These are phyloP conservation scores for Temnothorax unifasciatus DNA, from an alignment of 2,888 invertebrate species.

Conservation along the genomic window DNA sequence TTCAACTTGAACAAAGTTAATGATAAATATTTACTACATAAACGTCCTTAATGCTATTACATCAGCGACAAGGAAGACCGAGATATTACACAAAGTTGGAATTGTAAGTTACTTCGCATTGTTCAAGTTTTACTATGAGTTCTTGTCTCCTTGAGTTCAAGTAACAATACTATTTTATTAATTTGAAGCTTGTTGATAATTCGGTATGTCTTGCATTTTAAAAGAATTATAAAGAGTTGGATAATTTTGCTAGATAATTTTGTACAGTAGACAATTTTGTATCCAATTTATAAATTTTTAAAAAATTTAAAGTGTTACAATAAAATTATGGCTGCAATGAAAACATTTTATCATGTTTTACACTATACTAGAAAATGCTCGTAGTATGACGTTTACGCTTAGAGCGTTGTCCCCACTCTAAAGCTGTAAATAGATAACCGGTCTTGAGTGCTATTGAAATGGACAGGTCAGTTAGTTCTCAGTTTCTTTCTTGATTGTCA, in stretches of 20 bases:
- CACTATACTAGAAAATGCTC: neutral
- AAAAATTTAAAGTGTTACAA: neutral
- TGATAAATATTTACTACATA: slow-evolving; percentile 72
- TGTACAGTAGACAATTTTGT: neutral
- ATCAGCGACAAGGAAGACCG: slow-evolving; percentile 58
- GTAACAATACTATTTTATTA: slow-evolving; percentile 1
- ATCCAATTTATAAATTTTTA: neutral
- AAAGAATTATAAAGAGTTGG: neutral
- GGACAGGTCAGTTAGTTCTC: neutral
- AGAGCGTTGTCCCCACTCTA: neutral
- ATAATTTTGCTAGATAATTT: neutral
- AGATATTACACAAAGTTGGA: slow-evolving; percentile 66
- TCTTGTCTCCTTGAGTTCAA: slow-evolving; percentile 2
- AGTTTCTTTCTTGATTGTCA: slow-evolving; percentile 51
- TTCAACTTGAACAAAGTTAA: slow-evolving; percentile 68
- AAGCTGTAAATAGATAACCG: slow-evolving; percentile 5
- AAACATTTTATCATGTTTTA: neutral
- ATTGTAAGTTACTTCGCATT: slow-evolving; percentile 14
- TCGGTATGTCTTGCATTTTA: neutral
- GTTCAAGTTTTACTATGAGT: slow-evolving; percentile 22
- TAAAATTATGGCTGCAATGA: neutral
- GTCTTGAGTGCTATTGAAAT: slow-evolving; percentile 3
- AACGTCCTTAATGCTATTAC: slow-evolving; percentile 67
- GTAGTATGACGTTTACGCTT: neutral
- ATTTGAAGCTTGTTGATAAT: slow-evolving; percentile 4